Base-by-base conservation (phyloP, 1,140 invertebrate species). In the Brachionus sp. region DNA sequence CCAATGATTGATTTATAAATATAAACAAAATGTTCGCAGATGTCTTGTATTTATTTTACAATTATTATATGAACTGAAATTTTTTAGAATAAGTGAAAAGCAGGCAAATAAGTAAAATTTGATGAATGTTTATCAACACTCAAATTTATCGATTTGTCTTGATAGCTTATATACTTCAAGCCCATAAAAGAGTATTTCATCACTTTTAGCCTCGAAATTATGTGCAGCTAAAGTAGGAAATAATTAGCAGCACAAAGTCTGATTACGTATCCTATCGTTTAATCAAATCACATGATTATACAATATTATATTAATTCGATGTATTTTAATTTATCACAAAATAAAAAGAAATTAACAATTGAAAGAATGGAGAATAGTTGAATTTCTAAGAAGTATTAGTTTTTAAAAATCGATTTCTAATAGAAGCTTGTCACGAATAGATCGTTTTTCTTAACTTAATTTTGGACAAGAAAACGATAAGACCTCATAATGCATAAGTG, bases 21-120 rank as follows among this genome's bases (percentile, higher is more conserved):
- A 70, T 70, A 70, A 19, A 70, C 29, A 70, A 70, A 39, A 70
- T 70, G 66, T 70, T 37, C 9, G 66, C 66, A 70, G 66, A 70
- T 70, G 66, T 70, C 66, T 70, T 70, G 70, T 75, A 75, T 75
- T 75, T 75, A 75, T 75, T 75, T 75, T 75, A 46, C 19, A 75
- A 75, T 75, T 75, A 46, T 75, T 70, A 70, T 19, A 39, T 70
- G 35, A 70, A 39, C n/a, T 37, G 37, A 37, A 57, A 57, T 57
- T 57, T 57, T 57, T 23, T 19, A 19, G n/a, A 57, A 19, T 57
- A 57, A 57, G 50, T 57, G 50, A 57, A 23, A 57, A 57, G 50
- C 50, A 66, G 33, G 23, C 23, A 75, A 12, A 29, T 75, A 75
- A 75, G 44, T 75, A 46, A 25, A 75, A 75, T 75, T 75, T 46